These are phyloP conservation scores for Jacana jacana DNA, from an alignment of 2,113 vertebrate species.

Conservation along the genomic window DNA sequence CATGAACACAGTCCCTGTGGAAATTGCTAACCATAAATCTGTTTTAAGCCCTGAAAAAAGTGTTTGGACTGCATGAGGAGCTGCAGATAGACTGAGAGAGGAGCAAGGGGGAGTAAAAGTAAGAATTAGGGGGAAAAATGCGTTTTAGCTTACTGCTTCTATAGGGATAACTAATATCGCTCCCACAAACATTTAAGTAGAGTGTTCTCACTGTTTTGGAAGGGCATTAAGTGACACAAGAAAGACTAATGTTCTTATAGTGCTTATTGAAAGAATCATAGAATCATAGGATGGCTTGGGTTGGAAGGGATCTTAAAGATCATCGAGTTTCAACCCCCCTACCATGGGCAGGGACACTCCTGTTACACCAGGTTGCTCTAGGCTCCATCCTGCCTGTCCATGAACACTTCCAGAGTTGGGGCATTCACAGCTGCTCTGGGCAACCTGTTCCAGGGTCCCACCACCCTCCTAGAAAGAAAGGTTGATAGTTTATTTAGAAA, in stretches of 20 bases:
- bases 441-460: no score
- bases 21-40: slow-evolving; percentile 15
- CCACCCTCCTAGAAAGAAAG: not conserved
- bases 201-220: not conserved
- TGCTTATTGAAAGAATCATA: not conserved
- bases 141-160: not conserved
- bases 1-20: not conserved
- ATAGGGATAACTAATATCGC: not conserved
- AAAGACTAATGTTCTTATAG: not conserved
- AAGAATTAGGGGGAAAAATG: not conserved
- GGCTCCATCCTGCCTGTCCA: no score
- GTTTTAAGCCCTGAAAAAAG: slow-evolving; percentile 2
- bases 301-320: no score
- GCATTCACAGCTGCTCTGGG: no score
- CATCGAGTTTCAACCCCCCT: no score
- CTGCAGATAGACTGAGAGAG: not conserved
- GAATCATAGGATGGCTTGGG: no score
- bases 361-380: no score
- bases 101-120: not conserved
- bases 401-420: no score
- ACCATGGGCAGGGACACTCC: no score
- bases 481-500: not conserved
- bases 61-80: not conserved
- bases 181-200: not conserved
- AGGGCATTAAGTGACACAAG: not conserved